These are phyloP conservation scores for Acestrorhynchus altus DNA, from an alignment of 2,797 vertebrate species.

Conservation along the genomic window DNA sequence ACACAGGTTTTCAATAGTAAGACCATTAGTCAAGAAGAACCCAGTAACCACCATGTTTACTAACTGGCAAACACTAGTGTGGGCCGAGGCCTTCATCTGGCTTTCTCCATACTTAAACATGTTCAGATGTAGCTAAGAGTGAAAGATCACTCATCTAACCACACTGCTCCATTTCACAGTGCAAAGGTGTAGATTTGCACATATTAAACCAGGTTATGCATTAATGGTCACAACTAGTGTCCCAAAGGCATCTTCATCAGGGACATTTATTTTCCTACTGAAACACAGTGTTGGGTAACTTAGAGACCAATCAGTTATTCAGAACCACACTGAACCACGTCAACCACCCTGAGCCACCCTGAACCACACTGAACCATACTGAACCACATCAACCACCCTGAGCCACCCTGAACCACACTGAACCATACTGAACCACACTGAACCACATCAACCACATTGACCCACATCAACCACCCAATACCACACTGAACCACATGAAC, in stretches of 20 bases:
- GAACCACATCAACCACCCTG: too few species aligned
- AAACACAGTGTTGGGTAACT: background rate
- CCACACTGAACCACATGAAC: too few species aligned
- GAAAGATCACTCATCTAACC: background rate
- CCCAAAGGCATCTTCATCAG: background rate
- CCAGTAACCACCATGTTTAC: background rate
- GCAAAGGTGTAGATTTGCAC: background rate
- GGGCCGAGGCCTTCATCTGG: background rate
- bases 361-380: too few species aligned
- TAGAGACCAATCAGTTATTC: too few species aligned
- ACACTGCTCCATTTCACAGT: background rate
- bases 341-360: too few species aligned
- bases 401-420: too few species aligned
- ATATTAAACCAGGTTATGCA: slow-evolving; percentile 2
- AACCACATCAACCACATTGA: too few species aligned
- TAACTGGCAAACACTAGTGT: background rate
- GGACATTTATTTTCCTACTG: background rate
- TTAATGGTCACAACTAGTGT: background rate
- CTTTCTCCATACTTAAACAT: background rate
- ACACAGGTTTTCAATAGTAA: background rate
- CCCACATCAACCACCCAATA: too few species aligned
- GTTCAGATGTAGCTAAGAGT: background rate
- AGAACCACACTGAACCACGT: too few species aligned
- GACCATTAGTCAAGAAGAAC: background rate
- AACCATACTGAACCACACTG: too few species aligned